Evolutionary conservation across 2,797 vertebrate genomes (phyloP).

Genomic region (Sebastes trivittatus): DNA sequence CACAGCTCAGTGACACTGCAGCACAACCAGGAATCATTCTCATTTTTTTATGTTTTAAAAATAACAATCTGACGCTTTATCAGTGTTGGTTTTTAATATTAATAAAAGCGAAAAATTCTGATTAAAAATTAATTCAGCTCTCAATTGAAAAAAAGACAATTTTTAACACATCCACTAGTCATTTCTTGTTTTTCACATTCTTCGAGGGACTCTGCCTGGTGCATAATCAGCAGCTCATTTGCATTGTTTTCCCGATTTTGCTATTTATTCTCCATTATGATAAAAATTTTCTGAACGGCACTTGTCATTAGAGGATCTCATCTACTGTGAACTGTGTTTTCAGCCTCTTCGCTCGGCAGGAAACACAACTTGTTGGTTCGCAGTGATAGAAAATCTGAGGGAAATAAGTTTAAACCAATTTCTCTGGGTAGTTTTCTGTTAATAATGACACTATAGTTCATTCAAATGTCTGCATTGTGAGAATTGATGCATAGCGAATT

Average conservation of each 20-base stretch:
- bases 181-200: background rate
- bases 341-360: background rate
- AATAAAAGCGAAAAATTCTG: no score
- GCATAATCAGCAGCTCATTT: background rate
- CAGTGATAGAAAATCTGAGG: background rate
- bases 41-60: background rate
- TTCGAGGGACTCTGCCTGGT: background rate
- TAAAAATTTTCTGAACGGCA: background rate
- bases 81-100: background rate
- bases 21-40: background rate
- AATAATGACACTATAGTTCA: background rate
- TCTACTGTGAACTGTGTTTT: background rate
- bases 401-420: background rate
- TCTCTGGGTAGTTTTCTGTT: background rate
- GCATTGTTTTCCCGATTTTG: background rate
- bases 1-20: constrained; percentile 26
- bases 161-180: background rate
- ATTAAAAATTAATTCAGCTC: background rate
- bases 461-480: background rate
- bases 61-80: background rate
- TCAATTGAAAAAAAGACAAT: background rate
- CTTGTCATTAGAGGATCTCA: background rate
- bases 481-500: background rate
- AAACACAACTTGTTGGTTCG: background rate
- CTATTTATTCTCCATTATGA: background rate